Conservation (phyloP, 2,888 invertebrate species). For the Phania funesta region DNA sequence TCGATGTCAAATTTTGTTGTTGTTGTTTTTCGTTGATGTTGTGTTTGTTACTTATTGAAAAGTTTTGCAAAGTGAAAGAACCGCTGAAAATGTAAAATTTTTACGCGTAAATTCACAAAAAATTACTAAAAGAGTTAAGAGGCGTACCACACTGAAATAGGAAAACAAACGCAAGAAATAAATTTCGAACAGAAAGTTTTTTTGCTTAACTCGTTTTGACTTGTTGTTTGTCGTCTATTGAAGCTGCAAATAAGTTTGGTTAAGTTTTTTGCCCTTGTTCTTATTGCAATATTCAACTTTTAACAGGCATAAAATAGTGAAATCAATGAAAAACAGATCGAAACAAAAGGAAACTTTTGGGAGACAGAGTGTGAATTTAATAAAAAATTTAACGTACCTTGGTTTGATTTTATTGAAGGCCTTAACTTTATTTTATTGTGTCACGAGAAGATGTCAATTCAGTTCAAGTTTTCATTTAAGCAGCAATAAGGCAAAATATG, state of each 20-base stretch:
- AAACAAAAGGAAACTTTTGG: constrained; percentile 55
- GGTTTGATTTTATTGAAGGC: constrained; percentile 29
- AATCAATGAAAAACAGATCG: constrained; percentile 41
- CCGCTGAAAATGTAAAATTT: constrained; percentile 35
- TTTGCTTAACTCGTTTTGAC: constrained; percentile 1
- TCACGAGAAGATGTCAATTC: too few relatives aligned
- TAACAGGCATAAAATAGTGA: constrained; percentile 6
- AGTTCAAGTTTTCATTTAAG: too few relatives aligned
- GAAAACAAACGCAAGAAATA: background rate
- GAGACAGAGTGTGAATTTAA: constrained; percentile 11
- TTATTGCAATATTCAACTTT: constrained; percentile 3
- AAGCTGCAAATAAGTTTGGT: constrained; percentile 33
- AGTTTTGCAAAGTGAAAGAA: constrained; percentile 42
- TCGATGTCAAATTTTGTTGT: constrained; percentile 22
- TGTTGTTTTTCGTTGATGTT: background rate
- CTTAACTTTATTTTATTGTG: too few relatives aligned
- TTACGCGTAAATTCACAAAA: constrained; percentile 55
- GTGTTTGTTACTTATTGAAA: constrained; percentile 21
- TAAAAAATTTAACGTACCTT: too few relatives aligned
- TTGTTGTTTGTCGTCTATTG: constrained; percentile 47
- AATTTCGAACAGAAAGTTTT: constrained; percentile 28
- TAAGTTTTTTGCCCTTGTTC: constrained; percentile 11
- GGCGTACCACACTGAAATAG: background rate
- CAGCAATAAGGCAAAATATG: too few relatives aligned
- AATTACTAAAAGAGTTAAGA: constrained; percentile 25